A percentile compares a stretch with the other conserved stretches of the same genome.
Conservation (phyloP, 2,113 vertebrate species). For the Cynocephalus volans region DNA sequence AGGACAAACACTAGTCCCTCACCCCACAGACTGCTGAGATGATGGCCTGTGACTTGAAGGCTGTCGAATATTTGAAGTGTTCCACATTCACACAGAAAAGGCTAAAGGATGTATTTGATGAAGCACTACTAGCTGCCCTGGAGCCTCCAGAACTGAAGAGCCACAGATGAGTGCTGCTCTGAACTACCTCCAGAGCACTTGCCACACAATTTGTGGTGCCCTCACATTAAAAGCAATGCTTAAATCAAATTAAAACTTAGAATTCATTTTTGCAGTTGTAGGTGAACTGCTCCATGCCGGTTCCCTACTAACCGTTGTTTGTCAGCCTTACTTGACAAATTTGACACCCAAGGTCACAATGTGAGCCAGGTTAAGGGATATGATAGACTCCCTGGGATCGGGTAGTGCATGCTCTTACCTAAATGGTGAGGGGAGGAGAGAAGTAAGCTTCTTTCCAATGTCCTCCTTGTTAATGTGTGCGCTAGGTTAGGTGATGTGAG, state of each 20-base stretch:
- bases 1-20: conserved; percentile 96
- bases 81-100: conserved; percentile 92
- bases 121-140: not conserved
- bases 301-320: not conserved
- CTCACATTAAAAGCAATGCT: not conserved
- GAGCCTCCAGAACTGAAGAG: not conserved
- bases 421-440: not conserved
- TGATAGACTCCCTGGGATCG: not conserved
- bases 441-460: not conserved
- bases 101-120: not conserved
- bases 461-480: not conserved
- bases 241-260: conserved; percentile 38
- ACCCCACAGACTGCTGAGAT: conserved; percentile 93
- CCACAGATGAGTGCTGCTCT: not conserved
- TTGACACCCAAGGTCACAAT: not conserved
- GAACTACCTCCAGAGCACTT: not conserved
- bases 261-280: not conserved
- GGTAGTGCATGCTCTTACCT: not conserved
- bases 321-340: not conserved
- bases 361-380: not conserved
- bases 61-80: conserved; percentile 94
- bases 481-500: not conserved
- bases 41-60: conserved; percentile 91
- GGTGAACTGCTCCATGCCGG: not conserved
- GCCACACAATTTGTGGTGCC: not conserved